Evolutionary conservation across 2,888 invertebrate species (phyloP), one percentile per base, ranked within the genome.

Genomic region (Epistrophe grossulariae): DNA sequence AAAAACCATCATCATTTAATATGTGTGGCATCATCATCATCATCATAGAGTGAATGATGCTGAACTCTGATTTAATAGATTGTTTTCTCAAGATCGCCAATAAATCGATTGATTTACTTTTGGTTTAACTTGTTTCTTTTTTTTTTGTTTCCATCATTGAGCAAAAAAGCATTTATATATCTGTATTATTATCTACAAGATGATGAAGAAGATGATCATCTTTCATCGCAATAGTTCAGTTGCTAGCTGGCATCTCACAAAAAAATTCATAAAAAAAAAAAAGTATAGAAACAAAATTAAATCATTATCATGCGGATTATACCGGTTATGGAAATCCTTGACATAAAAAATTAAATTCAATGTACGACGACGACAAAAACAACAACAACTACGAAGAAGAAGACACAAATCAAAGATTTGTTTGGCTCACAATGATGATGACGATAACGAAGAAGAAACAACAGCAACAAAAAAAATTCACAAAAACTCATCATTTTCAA

Each of bases 251-350:
- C 73, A 52, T 35, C 70, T 66, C 50, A 28, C 35, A 35, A 35
- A 35, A 38, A 74, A 38, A 66, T 38, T 1, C 10, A 10, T 35
- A 24, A 7, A 60, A 52, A 31, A 50, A 43, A 17, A 15, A 5
- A 28, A 43, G 40, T 45, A 24, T 24, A 60, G 48, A 84, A 28
- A 60, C 77, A 77, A 71, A 82, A 82, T 80, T 84, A 87, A 87
- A 83, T 87, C 87, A 87, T 87, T 87, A 83, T 83, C 87, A 87
- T 87, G 79, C 83, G 72, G 11, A 40, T 83, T 79, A 87, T 87
- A 92, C 92, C 91, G 92, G 92, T 92, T 92, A 90, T 90, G 89
- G 89, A 90, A 90, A 92, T 92, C 92, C 92, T 92, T 92, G 92
- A 92, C 92, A 92, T 91, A 91, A 92, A 92, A 82, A 88, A 79